phyloP scores from a whole-genome alignment of 2,797 vertebrate species.

The Syngnathus rostellatus region DNA sequence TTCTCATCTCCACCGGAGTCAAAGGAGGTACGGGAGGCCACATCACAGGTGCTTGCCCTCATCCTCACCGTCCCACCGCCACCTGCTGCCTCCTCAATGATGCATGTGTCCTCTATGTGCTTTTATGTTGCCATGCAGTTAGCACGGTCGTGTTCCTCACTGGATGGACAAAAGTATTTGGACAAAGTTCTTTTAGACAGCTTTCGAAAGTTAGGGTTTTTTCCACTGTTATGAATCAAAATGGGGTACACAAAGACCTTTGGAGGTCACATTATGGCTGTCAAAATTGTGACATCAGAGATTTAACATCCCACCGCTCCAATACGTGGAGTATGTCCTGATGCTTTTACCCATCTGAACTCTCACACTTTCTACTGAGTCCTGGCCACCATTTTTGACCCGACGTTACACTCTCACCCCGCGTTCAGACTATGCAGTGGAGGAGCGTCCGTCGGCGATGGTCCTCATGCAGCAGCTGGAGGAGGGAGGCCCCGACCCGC shows the following conservation, averaged over 20 bases:
- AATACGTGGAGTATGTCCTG: background rate
- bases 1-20: constrained; percentile 97
- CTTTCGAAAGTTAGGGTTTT: too few relatives aligned
- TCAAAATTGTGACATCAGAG: too few relatives aligned
- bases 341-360: background rate
- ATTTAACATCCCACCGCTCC: background rate
- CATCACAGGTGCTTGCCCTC: constrained; percentile 76
- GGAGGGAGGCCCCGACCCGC: constrained; percentile 86
- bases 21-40: constrained; percentile 94
- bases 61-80: constrained; percentile 65
- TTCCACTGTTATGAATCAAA: too few relatives aligned
- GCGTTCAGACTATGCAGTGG: constrained; percentile 87
- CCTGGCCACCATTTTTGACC: background rate
- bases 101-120: background rate
- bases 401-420: constrained; percentile 22
- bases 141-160: background rate
- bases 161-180: background rate
- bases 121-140: background rate
- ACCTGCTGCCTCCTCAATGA: background rate
- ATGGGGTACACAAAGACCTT: too few relatives aligned
- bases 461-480: constrained; percentile 95
- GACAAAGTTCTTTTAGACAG: background rate
- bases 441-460: constrained; percentile 91
- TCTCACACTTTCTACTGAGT: background rate
- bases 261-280: too few relatives aligned